Evolutionary conservation across 2,113 vertebrate genomes (phyloP).

Genomic region (Loxodonta africana): DNA sequence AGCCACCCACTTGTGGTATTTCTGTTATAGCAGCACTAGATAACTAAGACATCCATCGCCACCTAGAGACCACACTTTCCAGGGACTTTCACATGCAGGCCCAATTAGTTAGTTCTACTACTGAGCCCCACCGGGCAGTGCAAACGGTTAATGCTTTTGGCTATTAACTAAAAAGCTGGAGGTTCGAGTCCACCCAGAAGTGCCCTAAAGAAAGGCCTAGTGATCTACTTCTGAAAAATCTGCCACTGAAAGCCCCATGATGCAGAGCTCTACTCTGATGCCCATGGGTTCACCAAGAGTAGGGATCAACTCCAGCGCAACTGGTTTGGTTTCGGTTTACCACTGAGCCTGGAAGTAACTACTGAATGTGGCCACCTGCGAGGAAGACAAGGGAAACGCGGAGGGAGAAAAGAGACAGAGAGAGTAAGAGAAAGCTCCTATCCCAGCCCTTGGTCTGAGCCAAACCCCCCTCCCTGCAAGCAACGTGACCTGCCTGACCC

Average conservation of each 20-base stretch:
- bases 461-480: background rate
- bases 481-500: background rate
- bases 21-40: too few relatives aligned
- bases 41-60: too few relatives aligned
- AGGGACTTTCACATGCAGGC: background rate
- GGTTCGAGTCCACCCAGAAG: background rate
- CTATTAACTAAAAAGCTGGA: background rate
- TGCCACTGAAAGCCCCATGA: background rate
- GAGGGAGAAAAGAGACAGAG: accelerated
- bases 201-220: background rate
- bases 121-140: background rate
- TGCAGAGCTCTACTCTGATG: background rate
- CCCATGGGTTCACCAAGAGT: background rate
- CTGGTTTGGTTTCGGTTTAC: background rate
- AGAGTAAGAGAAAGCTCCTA: background rate
- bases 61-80: background rate
- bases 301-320: background rate
- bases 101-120: background rate
- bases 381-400: background rate
- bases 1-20: too few relatives aligned
- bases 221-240: background rate
- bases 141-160: background rate
- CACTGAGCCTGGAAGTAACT: background rate
- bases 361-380: background rate
- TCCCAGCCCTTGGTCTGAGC: background rate